Evolutionary conservation across 2,888 invertebrate genomes (phyloP).

Genomic region (Drosophila sordidapex): DNA sequence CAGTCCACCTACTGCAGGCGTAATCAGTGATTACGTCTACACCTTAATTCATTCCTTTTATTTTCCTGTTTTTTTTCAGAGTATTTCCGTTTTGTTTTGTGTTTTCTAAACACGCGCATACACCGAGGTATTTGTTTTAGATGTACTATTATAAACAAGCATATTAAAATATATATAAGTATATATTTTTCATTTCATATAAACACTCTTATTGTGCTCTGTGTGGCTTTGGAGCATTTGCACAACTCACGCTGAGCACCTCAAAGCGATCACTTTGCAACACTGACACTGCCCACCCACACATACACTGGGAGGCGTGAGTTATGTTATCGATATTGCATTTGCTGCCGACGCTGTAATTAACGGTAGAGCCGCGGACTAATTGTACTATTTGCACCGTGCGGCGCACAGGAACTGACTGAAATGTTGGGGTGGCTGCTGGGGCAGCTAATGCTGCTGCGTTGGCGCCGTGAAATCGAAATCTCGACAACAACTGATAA

Average conservation of each 20-base stretch:
- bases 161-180: not conserved
- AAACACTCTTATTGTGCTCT: not conserved
- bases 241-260: constrained; percentile 30
- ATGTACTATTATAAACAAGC: constrained; percentile 5
- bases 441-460: constrained; percentile 50
- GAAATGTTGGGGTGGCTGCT: constrained; percentile 44
- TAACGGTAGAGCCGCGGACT: constrained; percentile 28
- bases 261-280: constrained; percentile 34
- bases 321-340: constrained; percentile 45
- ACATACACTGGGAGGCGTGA: constrained; percentile 12
- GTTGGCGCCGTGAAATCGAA: constrained; percentile 59
- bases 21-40: constrained; percentile 63
- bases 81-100: constrained; percentile 59
- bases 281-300: constrained; percentile 40
- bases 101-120: constrained; percentile 72
- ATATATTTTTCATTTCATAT: not conserved
- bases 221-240: constrained; percentile 25
- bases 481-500: constrained; percentile 78
- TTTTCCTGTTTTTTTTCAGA: constrained; percentile 34
- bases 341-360: constrained; percentile 18
- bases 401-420: constrained; percentile 78
- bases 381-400: constrained; percentile 60
- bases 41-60: constrained; percentile 29
- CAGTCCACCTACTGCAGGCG: constrained; percentile 35
- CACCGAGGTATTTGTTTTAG: constrained; percentile 45